phyloP scores from a whole-genome alignment of 1,140 invertebrate genomes.

The Zaprionus kolodkinae region DNA sequence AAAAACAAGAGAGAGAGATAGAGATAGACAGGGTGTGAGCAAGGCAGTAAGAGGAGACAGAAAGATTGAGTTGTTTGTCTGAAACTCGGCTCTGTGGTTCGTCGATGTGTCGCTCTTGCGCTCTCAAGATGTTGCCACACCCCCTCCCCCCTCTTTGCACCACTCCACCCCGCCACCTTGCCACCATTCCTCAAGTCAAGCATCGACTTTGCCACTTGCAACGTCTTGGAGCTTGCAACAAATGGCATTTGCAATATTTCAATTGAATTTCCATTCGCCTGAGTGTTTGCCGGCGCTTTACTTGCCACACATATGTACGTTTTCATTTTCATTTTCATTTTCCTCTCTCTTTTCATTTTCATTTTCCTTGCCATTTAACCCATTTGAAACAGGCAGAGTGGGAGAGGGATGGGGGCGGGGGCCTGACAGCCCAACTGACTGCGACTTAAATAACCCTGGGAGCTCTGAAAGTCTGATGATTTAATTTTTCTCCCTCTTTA shows the following conservation, averaged over 20 bases:
- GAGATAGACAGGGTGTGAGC: too few relatives aligned
- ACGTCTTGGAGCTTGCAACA: slow-evolving; percentile 50
- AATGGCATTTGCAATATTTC: slow-evolving; percentile 72
- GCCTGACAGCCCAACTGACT: neutral
- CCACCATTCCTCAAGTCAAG: slow-evolving; percentile 10
- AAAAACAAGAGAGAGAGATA: neutral
- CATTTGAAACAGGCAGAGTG: slow-evolving; percentile 50
- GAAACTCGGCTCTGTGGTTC: neutral
- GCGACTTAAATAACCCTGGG: neutral
- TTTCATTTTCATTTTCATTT: slow-evolving; percentile 18
- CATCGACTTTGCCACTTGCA: slow-evolving; percentile 15
- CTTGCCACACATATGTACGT: slow-evolving; percentile 14
- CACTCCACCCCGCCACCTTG: neutral
- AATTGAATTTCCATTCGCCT: slow-evolving; percentile 74
- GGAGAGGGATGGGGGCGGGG: neutral
- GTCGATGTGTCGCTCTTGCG: neutral
- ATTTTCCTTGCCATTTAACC: slow-evolving; percentile 61
- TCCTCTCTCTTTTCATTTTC: slow-evolving; percentile 43
- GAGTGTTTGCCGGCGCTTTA: slow-evolving; percentile 40
- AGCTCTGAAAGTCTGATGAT: neutral
- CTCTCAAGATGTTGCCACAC: neutral
- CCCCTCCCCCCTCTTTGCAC: neutral
- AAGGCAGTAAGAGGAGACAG: neutral
- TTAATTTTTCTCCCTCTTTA: neutral
- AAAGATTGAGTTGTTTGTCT: neutral